These are phyloP conservation scores for Caenorhabditis afra DNA, from an alignment of 2,888 invertebrate genomes.

Conservation along the genomic window DNA sequence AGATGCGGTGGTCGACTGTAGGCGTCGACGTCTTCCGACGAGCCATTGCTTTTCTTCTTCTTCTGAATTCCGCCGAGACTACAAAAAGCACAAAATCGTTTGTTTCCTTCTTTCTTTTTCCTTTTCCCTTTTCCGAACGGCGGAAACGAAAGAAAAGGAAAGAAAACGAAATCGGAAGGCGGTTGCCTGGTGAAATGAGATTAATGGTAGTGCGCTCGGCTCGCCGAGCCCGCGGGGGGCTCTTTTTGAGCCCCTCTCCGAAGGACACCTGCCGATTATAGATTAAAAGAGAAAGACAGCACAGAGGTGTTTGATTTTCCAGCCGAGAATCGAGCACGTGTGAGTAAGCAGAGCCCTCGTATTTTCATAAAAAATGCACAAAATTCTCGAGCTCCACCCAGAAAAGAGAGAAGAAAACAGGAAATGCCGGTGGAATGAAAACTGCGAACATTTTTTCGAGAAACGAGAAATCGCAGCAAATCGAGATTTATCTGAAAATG, in stretches of 20 bases:
- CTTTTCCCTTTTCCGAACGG: too few species aligned
- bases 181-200: neutral
- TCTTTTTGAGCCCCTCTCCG: neutral
- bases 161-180: neutral
- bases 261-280: neutral
- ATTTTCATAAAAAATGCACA: conserved; percentile 36
- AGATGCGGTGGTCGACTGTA: conserved; percentile 46
- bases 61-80: neutral
- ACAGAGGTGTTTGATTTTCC: neutral
- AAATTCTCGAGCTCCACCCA: conserved; percentile 3
- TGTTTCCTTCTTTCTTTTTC: too few species aligned
- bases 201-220: neutral
- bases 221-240: too few species aligned
- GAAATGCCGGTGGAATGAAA: neutral
- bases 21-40: conserved; percentile 22
- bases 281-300: neutral
- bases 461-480: too few species aligned
- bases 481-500: too few species aligned
- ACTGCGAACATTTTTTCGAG: conserved; percentile 9
- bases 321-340: neutral
- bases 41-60: too few species aligned
- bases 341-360: conserved; percentile 6
- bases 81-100: too few species aligned
- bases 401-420: neutral
- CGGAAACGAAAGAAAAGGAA: neutral